These are phyloP conservation scores for Carterocephalus palaemon DNA, from an alignment of 2,888 invertebrate species.

Conservation along the genomic window DNA sequence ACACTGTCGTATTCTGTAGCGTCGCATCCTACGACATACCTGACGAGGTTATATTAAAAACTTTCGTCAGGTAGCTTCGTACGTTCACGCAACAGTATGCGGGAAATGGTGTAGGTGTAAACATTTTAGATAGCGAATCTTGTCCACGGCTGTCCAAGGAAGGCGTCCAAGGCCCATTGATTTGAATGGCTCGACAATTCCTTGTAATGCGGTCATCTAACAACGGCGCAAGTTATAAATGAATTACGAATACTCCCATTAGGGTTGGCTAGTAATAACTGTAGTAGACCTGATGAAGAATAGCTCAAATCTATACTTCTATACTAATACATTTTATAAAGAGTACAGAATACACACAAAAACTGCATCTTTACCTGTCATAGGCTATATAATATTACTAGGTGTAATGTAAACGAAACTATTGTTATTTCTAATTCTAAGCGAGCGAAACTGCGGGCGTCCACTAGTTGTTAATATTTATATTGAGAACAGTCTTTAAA, in stretches of 20 bases:
- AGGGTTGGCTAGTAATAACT: slow-evolving; percentile 12
- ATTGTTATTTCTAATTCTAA: too few relatives aligned
- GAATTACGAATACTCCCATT: slow-evolving; percentile 26
- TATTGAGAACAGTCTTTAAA: too few relatives aligned
- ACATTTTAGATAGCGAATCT: slow-evolving; percentile 7
- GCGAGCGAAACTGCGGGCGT: too few relatives aligned
- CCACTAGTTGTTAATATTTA: too few relatives aligned
- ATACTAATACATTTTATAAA: too few relatives aligned
- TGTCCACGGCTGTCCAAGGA: too few relatives aligned
- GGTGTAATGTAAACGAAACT: too few relatives aligned
- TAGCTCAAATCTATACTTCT: too few relatives aligned
- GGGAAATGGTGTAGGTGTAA: slow-evolving; percentile 1
- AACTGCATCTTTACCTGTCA: too few relatives aligned
- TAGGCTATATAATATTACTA: too few relatives aligned
- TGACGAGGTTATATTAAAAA: slow-evolving; percentile 1
- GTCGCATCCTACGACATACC: not conserved
- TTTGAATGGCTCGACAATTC: slow-evolving; percentile 18
- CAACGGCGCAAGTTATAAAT: slow-evolving; percentile 23
- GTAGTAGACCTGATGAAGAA: slow-evolving; percentile 24
- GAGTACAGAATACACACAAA: too few relatives aligned
- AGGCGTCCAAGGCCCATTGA: slow-evolving; percentile 12
- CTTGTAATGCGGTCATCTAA: slow-evolving; percentile 33
- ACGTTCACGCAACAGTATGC: not conserved
- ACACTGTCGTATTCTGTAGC: slow-evolving; percentile 1
- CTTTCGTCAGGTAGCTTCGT: slow-evolving; percentile 1